These are phyloP conservation scores for Pterocles gutturalis DNA, from an alignment of 2,113 vertebrate genomes.

Conservation along the genomic window DNA sequence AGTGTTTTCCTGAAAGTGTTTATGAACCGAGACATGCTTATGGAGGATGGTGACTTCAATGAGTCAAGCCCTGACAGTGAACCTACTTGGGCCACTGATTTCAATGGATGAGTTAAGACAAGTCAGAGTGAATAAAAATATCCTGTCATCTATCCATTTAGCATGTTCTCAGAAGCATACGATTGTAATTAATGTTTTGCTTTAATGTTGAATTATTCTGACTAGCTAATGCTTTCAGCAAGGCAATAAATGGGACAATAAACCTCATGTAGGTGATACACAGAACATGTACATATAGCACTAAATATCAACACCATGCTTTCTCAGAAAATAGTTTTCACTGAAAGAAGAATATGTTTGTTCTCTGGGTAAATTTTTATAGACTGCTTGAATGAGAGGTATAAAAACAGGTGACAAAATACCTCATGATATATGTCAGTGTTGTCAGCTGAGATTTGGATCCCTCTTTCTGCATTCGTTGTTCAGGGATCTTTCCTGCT, in stretches of 20 bases:
- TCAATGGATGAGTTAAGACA: background rate
- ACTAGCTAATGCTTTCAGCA: background rate
- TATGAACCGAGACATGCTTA: background rate
- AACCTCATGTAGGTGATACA: background rate
- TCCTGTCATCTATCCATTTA: background rate
- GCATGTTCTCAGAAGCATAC: background rate
- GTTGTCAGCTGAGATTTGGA: background rate
- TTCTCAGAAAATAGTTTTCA: background rate
- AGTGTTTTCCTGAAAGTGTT: background rate
- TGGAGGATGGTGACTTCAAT: background rate
- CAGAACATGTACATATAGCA: too few relatives aligned
- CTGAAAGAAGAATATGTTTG: background rate
- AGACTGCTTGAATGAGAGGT: background rate
- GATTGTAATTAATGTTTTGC: background rate
- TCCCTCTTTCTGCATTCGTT: background rate
- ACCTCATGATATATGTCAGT: background rate
- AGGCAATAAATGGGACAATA: background rate
- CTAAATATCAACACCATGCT: background rate
- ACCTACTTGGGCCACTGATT: background rate
- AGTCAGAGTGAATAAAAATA: background rate
- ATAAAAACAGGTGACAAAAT: background rate
- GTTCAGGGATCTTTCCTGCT: background rate
- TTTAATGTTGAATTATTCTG: background rate
- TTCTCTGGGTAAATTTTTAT: background rate
- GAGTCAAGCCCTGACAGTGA: background rate